phyloP scores from a whole-genome alignment of 1,140 invertebrate species.

The Sitobion miscanthi region DNA sequence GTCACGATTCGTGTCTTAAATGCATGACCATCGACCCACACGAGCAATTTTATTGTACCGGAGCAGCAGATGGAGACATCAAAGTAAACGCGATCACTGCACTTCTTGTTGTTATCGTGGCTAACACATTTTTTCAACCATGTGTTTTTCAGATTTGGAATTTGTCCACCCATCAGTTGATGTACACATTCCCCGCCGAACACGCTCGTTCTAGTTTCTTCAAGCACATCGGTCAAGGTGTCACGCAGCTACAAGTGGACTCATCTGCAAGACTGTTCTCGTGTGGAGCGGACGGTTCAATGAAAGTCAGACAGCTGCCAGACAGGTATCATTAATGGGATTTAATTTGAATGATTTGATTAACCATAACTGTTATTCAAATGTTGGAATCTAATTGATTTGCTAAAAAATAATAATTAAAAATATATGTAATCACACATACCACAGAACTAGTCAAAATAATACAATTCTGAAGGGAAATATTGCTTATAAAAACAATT shows the following conservation, averaged over 20 bases:
- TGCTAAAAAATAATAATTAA: not conserved
- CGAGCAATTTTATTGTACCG: slow-evolving; percentile 96
- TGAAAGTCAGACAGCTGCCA: slow-evolving; percentile 70
- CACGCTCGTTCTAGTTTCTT: slow-evolving; percentile 93
- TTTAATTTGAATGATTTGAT: not conserved
- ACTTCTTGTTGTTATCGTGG: not conserved
- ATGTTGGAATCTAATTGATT: not conserved
- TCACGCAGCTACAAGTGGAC: slow-evolving; percentile 93
- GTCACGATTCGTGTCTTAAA: slow-evolving; percentile 92
- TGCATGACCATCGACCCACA: slow-evolving; percentile 92
- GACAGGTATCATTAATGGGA: slow-evolving; percentile 54
- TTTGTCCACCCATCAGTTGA: slow-evolving; percentile 78
- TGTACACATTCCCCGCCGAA: slow-evolving; percentile 90
- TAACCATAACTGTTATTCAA: not conserved
- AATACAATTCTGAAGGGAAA: slow-evolving; percentile 27
- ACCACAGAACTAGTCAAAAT: slow-evolving; percentile 48
- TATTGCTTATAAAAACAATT: slow-evolving; percentile 29
- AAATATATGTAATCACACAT: not conserved
- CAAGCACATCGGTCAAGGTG: slow-evolving; percentile 94
- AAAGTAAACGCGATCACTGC: slow-evolving; percentile 72
- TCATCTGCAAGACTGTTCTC: slow-evolving; percentile 87
- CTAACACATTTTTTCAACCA: not conserved
- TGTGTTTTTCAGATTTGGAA: slow-evolving; percentile 82
- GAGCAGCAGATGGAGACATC: slow-evolving; percentile 97
- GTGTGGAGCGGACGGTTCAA: slow-evolving; percentile 97